Conservation (phyloP, 2,888 invertebrate species). For the Pheosia tremula region DNA sequence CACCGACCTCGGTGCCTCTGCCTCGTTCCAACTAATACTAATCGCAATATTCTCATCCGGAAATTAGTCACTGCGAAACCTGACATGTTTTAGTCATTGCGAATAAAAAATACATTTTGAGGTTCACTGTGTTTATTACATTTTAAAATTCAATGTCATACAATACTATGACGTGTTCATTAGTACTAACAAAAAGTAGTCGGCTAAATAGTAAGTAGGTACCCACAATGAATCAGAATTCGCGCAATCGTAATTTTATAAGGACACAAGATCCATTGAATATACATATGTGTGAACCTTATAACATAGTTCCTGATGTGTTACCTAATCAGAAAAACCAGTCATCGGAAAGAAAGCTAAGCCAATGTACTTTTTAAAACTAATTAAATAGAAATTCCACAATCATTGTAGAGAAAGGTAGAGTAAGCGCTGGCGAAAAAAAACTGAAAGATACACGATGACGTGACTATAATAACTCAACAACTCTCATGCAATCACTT, state of each 20-base stretch:
- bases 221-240: not conserved
- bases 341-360: too few relatives aligned
- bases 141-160: not conserved
- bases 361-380: too few relatives aligned
- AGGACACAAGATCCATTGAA: not conserved
- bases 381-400: too few relatives aligned
- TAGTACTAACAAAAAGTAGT: not conserved
- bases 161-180: constrained; percentile 1
- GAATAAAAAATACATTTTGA: not conserved
- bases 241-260: not conserved
- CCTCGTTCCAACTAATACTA: constrained; percentile 46
- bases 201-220: not conserved
- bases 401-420: not conserved
- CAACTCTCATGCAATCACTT: not conserved
- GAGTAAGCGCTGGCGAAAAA: not conserved
- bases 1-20: constrained; percentile 50
- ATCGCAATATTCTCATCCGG: constrained; percentile 53
- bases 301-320: not conserved
- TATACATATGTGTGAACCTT: not conserved
- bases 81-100: constrained; percentile 6
- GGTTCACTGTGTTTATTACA: not conserved
- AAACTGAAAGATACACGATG: not conserved
- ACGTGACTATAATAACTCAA: not conserved
- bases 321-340: too few relatives aligned
- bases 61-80: constrained; percentile 49